Percentiles rank a stretch among this genome's conserved stretches.
Conservation (phyloP, 1,140 invertebrate genomes). For the Drosophila ironensis region DNA sequence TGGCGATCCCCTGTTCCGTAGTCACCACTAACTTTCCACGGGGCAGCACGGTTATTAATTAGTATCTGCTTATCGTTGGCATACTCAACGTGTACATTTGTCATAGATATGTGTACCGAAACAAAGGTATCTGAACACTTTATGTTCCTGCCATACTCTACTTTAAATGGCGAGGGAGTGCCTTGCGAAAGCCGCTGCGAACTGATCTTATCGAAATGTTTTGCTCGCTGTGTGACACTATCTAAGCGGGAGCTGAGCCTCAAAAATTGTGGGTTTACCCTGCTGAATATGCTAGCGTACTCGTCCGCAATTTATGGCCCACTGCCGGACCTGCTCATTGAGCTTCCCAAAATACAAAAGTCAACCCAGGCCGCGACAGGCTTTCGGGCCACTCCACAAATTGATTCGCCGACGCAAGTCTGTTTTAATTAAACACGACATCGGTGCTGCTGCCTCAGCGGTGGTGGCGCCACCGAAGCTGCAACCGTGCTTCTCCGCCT, state of each 20-base stretch:
- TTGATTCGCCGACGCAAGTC: conserved; percentile 26
- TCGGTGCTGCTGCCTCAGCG: conserved; percentile 36
- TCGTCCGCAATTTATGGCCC: conserved; percentile 68
- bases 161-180: conserved; percentile 57
- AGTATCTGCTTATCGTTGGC: conserved; percentile 72
- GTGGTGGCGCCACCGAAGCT: conserved; percentile 41
- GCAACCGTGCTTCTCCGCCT: neutral
- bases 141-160: neutral
- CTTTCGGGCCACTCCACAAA: conserved; percentile 6
- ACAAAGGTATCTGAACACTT: conserved; percentile 29
- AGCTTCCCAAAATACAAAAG: neutral
- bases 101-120: conserved; percentile 60
- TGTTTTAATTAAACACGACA: conserved; percentile 66
- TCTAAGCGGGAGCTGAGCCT: conserved; percentile 49
- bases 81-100: conserved; percentile 65
- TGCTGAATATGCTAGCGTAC: conserved; percentile 38
- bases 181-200: neutral
- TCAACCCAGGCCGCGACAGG: conserved; percentile 4
- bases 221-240: conserved; percentile 56
- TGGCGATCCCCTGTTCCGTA: conserved; percentile 33
- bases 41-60: conserved; percentile 66
- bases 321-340: neutral
- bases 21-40: conserved; percentile 20
- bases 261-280: conserved; percentile 6
- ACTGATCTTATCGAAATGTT: conserved; percentile 63